These are phyloP conservation scores for Brachionus rotundiformis DNA, from an alignment of 1,140 invertebrate species.

Conservation along the genomic window DNA sequence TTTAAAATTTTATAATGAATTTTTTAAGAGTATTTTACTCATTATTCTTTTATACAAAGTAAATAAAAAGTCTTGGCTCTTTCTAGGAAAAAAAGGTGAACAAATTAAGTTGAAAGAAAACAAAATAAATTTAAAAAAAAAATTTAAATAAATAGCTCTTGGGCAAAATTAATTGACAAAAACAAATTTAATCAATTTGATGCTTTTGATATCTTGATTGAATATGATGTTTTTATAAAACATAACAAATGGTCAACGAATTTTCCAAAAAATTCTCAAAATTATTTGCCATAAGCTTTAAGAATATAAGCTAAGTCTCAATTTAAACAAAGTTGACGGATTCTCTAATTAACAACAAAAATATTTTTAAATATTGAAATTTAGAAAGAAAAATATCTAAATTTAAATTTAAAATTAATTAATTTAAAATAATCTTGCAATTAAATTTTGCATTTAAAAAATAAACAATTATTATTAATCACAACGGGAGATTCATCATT, in stretches of 20 bases:
- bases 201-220: background rate
- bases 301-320: background rate
- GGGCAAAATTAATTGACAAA: constrained; percentile 1
- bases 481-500: background rate
- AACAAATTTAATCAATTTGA: constrained; percentile 21
- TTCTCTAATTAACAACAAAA: background rate
- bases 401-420: background rate
- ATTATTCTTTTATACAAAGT: background rate
- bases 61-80: background rate
- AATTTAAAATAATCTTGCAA: background rate
- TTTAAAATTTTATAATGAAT: too few species aligned
- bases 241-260: background rate
- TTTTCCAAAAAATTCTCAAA: background rate
- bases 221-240: background rate
- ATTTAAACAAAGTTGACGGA: background rate
- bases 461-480: background rate
- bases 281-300: background rate
- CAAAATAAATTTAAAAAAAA: background rate
- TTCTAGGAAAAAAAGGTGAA: background rate
- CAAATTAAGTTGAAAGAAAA: background rate
- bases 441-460: background rate
- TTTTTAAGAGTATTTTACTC: too few species aligned
- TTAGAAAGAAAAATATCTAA: background rate
- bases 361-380: background rate
- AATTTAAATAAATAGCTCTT: background rate